Conservation (phyloP, 2,113 vertebrate species). For the Oceanodroma tethys region DNA sequence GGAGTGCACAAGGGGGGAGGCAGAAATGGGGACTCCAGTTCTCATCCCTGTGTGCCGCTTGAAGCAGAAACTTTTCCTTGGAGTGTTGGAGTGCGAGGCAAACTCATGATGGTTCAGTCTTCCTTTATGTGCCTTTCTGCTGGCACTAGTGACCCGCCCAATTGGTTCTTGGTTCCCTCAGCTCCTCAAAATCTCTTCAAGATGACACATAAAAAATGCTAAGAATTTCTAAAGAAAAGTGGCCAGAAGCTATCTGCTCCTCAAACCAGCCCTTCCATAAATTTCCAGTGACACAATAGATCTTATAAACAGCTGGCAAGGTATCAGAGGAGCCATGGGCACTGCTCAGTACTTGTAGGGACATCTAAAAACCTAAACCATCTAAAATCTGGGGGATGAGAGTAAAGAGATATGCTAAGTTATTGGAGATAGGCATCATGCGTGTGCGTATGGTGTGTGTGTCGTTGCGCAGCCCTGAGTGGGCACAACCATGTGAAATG, state of each 20-base stretch:
- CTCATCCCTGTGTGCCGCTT: neutral
- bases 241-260: neutral
- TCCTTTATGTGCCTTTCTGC: neutral
- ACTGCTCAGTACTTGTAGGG: neutral
- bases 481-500: neutral
- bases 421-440: accelerated
- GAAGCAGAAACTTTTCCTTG: neutral
- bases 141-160: neutral
- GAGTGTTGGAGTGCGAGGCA: neutral
- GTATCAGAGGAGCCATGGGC: neutral
- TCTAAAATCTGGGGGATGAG: neutral
- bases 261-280: neutral
- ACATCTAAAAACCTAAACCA: neutral
- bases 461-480: too few species aligned
- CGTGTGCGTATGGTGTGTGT: too few species aligned
- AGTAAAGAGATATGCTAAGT: neutral
- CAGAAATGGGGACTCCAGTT: neutral
- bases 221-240: neutral
- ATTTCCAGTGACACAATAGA: neutral
- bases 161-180: neutral
- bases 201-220: neutral
- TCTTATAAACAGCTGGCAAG: neutral
- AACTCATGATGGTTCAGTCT: neutral
- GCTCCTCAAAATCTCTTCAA: neutral
- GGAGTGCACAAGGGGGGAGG: neutral